Evolutionary conservation across 2,113 vertebrate species (phyloP).

Genomic region (Nicator chloris): DNA sequence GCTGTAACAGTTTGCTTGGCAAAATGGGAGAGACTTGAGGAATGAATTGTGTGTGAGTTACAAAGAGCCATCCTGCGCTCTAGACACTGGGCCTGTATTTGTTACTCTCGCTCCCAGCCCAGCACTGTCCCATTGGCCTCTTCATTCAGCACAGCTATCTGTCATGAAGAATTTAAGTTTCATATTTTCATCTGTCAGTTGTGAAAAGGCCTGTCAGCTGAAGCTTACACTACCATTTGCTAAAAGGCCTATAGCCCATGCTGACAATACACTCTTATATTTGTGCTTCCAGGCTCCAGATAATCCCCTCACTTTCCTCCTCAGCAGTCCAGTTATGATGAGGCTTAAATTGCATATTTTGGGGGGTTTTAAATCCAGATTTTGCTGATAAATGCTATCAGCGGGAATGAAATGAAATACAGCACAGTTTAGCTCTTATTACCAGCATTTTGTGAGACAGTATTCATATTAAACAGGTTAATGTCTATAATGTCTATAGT

Average conservation of each 20-base stretch:
- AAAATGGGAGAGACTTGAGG: conserved; percentile 44
- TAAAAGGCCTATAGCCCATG: conserved; percentile 85
- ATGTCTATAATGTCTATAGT: conserved; percentile 60
- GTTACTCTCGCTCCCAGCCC: neutral
- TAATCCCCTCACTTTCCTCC: conserved; percentile 91
- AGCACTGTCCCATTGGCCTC: conserved; percentile 64
- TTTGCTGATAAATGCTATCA: conserved; percentile 99
- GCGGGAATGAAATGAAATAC: conserved; percentile 94
- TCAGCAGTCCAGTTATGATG: conserved; percentile 87
- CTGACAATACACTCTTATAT: conserved; percentile 93
- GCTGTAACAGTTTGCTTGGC: conserved; percentile 53
- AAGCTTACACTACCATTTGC: conserved; percentile 90
- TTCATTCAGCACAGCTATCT: conserved; percentile 88
- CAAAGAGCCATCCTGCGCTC: conserved; percentile 12
- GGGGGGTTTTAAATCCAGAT: conserved; percentile 85
- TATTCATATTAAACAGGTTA: conserved; percentile 62
- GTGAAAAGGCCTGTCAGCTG: conserved; percentile 97
- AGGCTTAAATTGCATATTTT: conserved; percentile 98
- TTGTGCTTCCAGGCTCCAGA: conserved; percentile 81
- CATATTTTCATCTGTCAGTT: conserved; percentile 94
- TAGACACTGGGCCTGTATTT: neutral
- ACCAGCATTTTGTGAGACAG: conserved; percentile 65
- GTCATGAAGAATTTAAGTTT: conserved; percentile 98
- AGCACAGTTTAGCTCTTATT: conserved; percentile 83
- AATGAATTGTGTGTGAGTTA: conserved; percentile 38